Percentiles rank a stretch among this genome's conserved stretches.
Evolutionary conservation across 2,113 vertebrate species (phyloP).

Genomic region (Acanthisitta chloris): DNA sequence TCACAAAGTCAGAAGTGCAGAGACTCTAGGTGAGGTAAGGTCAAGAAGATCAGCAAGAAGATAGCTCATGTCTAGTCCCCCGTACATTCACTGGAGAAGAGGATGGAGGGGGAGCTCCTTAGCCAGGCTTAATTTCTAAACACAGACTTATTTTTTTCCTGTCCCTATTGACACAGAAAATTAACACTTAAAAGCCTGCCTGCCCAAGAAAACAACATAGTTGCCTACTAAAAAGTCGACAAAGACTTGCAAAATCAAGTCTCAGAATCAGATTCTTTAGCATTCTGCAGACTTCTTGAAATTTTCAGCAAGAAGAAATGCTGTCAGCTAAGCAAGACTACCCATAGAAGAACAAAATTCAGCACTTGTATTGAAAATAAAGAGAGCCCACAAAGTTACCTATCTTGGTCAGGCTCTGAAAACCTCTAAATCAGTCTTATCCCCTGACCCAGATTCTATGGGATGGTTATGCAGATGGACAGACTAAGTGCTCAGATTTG

Average conservation of each 20-base stretch:
- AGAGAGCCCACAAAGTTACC: background rate
- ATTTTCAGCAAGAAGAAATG: background rate
- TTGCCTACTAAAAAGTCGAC: background rate
- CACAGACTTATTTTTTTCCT: background rate
- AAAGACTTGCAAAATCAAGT: background rate
- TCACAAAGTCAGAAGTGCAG: background rate
- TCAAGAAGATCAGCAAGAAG: background rate
- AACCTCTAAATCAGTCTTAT: background rate
- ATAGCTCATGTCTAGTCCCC: background rate
- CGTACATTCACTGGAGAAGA: background rate
- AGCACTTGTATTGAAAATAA: background rate
- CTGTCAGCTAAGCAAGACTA: background rate
- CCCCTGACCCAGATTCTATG: background rate
- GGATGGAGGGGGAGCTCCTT: background rate
- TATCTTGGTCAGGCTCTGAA: background rate
- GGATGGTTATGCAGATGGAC: background rate
- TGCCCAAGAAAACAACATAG: background rate
- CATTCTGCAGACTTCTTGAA: background rate
- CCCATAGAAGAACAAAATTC: background rate
- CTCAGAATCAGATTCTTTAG: background rate
- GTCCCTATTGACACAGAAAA: background rate
- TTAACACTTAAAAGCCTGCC: background rate
- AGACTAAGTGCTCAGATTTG: background rate
- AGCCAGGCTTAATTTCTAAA: background rate
- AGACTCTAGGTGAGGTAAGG: background rate